phyloP scores from a whole-genome alignment of 2,888 invertebrate genomes.

The Xylota sylvarum region DNA sequence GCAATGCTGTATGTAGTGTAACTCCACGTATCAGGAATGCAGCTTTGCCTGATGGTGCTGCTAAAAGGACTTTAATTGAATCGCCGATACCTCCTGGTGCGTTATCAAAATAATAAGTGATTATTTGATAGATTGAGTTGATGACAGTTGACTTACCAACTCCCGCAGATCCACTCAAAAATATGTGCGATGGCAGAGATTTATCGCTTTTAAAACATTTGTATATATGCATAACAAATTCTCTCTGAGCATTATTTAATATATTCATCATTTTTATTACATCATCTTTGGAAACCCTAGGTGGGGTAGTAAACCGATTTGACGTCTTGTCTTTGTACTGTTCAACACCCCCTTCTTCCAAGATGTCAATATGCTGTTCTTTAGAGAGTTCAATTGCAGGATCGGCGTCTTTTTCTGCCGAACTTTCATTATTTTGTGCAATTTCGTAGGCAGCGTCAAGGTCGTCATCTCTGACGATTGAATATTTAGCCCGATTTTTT shows the following conservation, averaged over 20 bases:
- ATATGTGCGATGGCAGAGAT: neutral
- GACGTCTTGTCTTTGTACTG: too few relatives aligned
- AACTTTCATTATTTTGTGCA: too few relatives aligned
- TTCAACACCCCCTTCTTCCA: too few relatives aligned
- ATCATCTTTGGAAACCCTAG: too few relatives aligned
- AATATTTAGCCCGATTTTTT: too few relatives aligned
- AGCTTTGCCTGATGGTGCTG: slow-evolving; percentile 52
- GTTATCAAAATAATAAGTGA: slow-evolving; percentile 24
- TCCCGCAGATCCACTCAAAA: neutral
- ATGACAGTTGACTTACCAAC: slow-evolving; percentile 17
- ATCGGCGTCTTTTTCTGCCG: too few relatives aligned
- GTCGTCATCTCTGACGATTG: too few relatives aligned
- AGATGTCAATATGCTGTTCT: too few relatives aligned
- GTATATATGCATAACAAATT: neutral
- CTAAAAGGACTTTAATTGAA: slow-evolving; percentile 19
- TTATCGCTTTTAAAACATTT: neutral
- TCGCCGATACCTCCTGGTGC: slow-evolving; percentile 3
- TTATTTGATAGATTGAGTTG: slow-evolving; percentile 25
- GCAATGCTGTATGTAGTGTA: slow-evolving; percentile 39
- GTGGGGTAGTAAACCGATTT: too few relatives aligned
- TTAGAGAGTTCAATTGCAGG: too few relatives aligned
- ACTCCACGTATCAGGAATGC: slow-evolving; percentile 41
- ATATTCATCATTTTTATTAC: too few relatives aligned
- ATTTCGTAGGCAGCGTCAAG: too few relatives aligned
- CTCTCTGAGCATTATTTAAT: neutral